Evolutionary conservation across 2,113 vertebrate genomes (phyloP).

Genomic region (Miniopterus natalensis): DNA sequence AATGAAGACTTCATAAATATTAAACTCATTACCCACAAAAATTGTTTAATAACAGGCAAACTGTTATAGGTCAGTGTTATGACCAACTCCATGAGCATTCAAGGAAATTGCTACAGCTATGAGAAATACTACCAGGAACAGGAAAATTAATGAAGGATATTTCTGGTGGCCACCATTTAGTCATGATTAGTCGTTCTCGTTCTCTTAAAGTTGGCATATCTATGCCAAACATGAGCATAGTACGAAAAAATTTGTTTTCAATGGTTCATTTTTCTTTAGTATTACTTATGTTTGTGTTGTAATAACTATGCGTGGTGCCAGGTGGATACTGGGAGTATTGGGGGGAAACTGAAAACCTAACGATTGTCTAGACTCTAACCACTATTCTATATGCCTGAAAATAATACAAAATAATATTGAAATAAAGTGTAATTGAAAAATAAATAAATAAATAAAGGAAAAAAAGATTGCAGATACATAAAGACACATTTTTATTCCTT

Average conservation of each 20-base stretch:
- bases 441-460: background rate
- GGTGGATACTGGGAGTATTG: background rate
- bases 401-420: background rate
- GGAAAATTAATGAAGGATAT: background rate
- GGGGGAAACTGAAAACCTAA: background rate
- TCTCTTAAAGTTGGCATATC: conserved; percentile 69
- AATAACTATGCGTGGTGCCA: background rate
- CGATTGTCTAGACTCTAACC: background rate
- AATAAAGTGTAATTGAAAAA: background rate
- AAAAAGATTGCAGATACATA: conserved; percentile 20
- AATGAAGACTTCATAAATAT: conserved; percentile 57
- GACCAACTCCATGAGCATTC: conserved; percentile 56
- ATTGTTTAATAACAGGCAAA: conserved; percentile 55
- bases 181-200: conserved; percentile 39
- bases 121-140: background rate
- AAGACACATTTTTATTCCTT: background rate
- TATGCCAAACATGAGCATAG: conserved; percentile 13
- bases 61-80: conserved; percentile 23
- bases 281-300: background rate
- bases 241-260: conserved; percentile 61
- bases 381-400: background rate
- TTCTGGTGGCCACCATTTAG: conserved; percentile 48
- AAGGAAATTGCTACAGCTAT: conserved; percentile 47
- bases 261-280: conserved; percentile 64
- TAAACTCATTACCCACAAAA: conserved; percentile 69